These are phyloP conservation scores for Taenioides sp. DNA, from an alignment of 2,797 vertebrate species.

Conservation along the genomic window DNA sequence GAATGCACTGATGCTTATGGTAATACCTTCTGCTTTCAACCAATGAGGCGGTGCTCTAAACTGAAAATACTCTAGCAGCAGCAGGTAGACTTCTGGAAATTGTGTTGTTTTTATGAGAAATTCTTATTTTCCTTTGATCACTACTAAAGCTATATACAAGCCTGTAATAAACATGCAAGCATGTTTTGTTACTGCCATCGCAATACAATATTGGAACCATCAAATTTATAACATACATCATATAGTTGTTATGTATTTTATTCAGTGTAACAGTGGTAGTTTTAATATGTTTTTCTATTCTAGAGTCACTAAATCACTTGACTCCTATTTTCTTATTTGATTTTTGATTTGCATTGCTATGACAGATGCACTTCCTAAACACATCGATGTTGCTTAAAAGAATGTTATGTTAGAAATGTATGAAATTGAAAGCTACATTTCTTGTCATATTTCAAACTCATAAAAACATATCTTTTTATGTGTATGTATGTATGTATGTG, in stretches of 20 bases:
- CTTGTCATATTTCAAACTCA: background rate
- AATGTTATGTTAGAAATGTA: background rate
- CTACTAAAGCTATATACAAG: background rate
- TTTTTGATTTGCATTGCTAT: too few relatives aligned
- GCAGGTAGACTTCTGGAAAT: constrained; percentile 26
- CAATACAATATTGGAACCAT: background rate
- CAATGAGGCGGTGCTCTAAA: constrained; percentile 20
- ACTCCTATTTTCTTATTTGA: too few relatives aligned
- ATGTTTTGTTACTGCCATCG: background rate
- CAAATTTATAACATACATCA: background rate
- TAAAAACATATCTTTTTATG: constrained; percentile 13
- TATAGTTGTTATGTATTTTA: background rate
- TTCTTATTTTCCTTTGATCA: background rate
- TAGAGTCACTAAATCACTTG: too few relatives aligned
- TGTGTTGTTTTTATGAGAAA: background rate
- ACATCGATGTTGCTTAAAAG: too few relatives aligned
- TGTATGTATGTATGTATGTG: constrained; percentile 9
- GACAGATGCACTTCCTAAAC: too few relatives aligned
- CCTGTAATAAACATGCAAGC: background rate
- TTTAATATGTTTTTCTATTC: background rate
- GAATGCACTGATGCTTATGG: constrained; percentile 41
- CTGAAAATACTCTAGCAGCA: constrained; percentile 24
- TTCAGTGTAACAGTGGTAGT: background rate
- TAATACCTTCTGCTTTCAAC: constrained; percentile 41
- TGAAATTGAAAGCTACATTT: background rate